Percentiles rank a stretch among this genome's conserved stretches.
phyloP scores from a whole-genome alignment of 2,888 invertebrate species.

The Orthosia cruda region DNA sequence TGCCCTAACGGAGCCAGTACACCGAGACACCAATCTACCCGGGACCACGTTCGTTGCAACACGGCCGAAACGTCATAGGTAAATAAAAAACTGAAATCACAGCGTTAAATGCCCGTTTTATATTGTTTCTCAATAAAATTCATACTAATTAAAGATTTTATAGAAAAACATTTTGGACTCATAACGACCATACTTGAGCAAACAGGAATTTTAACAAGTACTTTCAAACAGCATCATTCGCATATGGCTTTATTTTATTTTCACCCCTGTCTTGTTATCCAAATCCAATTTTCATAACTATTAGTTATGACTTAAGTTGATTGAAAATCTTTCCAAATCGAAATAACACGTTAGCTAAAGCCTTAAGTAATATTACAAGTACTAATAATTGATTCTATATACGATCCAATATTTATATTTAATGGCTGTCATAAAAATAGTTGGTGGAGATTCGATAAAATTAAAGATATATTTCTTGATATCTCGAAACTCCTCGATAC shows the following conservation, averaged over 20 bases:
- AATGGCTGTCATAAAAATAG: slow-evolving; percentile 51
- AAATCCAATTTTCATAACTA: not conserved
- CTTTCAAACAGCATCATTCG: not conserved
- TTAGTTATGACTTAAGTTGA: slow-evolving; percentile 16
- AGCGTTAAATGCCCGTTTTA: too few species aligned
- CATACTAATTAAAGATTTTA: not conserved
- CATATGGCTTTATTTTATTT: not conserved
- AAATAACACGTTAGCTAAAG: slow-evolving; percentile 14
- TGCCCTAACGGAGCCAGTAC: too few species aligned
- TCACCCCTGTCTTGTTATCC: not conserved
- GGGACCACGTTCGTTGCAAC: too few species aligned
- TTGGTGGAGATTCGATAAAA: slow-evolving; percentile 29
- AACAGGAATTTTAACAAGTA: too few species aligned
- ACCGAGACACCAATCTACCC: too few species aligned
- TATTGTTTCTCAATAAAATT: not conserved
- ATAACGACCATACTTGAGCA: not conserved
- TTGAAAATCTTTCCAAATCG: slow-evolving; percentile 26
- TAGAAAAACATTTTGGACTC: not conserved
- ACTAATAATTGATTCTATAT: slow-evolving; percentile 10
- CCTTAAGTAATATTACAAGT: not conserved
- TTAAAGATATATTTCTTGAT: slow-evolving; percentile 40
- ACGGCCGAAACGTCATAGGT: too few species aligned
- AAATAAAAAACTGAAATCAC: too few species aligned
- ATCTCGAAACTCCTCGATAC: slow-evolving; percentile 42
- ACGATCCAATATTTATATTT: slow-evolving; percentile 45